phyloP scores from a whole-genome alignment of 1,140 invertebrate genomes.

The Delia radicum region DNA sequence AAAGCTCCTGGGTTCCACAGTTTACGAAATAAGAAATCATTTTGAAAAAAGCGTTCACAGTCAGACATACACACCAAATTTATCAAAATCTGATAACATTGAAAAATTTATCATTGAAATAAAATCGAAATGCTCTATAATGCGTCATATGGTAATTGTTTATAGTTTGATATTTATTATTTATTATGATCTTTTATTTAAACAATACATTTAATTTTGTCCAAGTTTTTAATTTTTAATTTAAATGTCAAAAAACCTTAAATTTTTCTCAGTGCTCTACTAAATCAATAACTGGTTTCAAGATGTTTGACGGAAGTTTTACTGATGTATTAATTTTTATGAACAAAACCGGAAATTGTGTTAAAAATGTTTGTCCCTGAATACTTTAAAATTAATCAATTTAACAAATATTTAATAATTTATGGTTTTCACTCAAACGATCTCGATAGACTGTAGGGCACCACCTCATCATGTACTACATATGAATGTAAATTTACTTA shows the following conservation, averaged over 20 bases:
- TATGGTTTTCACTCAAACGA: no score
- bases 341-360: background rate
- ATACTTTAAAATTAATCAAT: background rate
- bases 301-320: background rate
- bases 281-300: background rate
- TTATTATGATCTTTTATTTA: background rate
- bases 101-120: no score
- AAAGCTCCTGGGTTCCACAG: no score
- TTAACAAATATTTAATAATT: background rate
- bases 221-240: no score
- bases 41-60: no score
- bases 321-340: background rate
- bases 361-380: background rate
- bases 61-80: background rate
- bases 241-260: background rate
- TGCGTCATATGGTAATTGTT: background rate
- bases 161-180: background rate
- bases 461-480: no score
- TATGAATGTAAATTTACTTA: background rate
- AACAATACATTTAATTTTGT: no score
- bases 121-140: background rate
- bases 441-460: no score
- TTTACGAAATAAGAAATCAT: no score
- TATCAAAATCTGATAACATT: no score
- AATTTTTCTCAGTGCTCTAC: background rate